Conservation (phyloP, 2,113 vertebrate species). For the Thalassoma bifasciatum region DNA sequence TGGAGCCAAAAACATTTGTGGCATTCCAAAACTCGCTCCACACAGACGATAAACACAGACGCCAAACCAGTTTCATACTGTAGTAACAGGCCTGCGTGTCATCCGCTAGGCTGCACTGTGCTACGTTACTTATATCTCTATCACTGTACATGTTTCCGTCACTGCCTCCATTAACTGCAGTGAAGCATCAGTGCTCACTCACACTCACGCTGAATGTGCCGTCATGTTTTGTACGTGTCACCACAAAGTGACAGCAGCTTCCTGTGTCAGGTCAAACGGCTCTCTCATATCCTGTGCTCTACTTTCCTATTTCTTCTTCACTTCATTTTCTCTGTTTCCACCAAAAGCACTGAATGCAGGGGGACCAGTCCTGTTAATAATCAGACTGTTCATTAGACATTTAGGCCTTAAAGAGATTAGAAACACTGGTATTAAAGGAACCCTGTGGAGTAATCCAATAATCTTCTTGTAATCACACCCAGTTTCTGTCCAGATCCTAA, state of each 20-base stretch:
- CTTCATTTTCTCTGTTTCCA: no score
- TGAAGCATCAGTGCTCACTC: neutral
- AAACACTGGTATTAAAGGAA: neutral
- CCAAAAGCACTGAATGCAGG: neutral
- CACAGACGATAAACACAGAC: constrained; percentile 4
- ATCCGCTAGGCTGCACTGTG: constrained; percentile 6
- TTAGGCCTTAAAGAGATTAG: neutral
- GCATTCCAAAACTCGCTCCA: constrained; percentile 52
- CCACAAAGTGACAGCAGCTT: constrained; percentile 32
- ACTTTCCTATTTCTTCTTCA: neutral
- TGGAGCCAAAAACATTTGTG: constrained; percentile 63
- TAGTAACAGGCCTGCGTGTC: constrained; percentile 13
- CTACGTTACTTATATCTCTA: neutral
- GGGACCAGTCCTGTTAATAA: neutral
- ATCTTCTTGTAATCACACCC: constrained; percentile 9
- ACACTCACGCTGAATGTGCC: neutral
- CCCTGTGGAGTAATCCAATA: neutral
- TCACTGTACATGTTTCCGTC: neutral
- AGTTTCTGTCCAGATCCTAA: neutral
- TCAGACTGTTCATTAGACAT: neutral
- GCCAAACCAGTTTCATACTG: constrained; percentile 13
- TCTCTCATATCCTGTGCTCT: constrained; percentile 22
- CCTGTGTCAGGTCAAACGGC: constrained; percentile 31
- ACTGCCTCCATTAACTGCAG: neutral
- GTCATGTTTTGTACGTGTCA: neutral